A percentile compares a stretch with the other conserved stretches of the same genome.
phyloP scores from a whole-genome alignment of 2,888 invertebrate species.

The Pyrgus malvae region DNA sequence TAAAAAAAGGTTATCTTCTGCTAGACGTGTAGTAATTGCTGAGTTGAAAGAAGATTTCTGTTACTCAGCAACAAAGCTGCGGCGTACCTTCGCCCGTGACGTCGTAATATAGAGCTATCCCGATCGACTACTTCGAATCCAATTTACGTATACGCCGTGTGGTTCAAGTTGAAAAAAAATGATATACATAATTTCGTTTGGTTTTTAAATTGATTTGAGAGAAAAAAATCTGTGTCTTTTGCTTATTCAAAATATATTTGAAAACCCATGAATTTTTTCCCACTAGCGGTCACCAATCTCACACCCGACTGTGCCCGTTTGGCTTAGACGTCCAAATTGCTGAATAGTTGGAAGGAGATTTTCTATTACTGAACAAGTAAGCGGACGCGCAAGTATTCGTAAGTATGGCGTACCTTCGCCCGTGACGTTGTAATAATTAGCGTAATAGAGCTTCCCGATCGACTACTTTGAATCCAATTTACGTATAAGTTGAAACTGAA shows the following conservation, averaged over 20 bases:
- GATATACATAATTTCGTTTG: too few species aligned
- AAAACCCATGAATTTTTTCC: too few species aligned
- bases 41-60: neutral
- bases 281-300: too few species aligned
- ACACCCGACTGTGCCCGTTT: too few species aligned
- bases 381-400: too few species aligned
- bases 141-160: constrained; percentile 65
- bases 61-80: neutral
- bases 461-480: constrained; percentile 76
- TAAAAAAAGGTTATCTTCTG: too few species aligned
- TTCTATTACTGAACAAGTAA: neutral
- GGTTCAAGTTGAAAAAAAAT: constrained; percentile 31
- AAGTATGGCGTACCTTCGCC: constrained; percentile 25
- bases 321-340: too few species aligned
- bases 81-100: constrained; percentile 25
- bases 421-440: constrained; percentile 46
- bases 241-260: too few species aligned
- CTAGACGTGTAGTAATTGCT: too few species aligned
- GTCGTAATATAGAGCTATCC: constrained; percentile 65
- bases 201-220: too few species aligned
- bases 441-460: constrained; percentile 67
- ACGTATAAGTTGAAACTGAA: constrained; percentile 62
- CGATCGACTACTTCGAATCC: constrained; percentile 72
- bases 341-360: neutral
- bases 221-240: too few species aligned